Base-by-base conservation (phyloP, 2,888 invertebrate genomes). In the Aradus depressus region DNA sequence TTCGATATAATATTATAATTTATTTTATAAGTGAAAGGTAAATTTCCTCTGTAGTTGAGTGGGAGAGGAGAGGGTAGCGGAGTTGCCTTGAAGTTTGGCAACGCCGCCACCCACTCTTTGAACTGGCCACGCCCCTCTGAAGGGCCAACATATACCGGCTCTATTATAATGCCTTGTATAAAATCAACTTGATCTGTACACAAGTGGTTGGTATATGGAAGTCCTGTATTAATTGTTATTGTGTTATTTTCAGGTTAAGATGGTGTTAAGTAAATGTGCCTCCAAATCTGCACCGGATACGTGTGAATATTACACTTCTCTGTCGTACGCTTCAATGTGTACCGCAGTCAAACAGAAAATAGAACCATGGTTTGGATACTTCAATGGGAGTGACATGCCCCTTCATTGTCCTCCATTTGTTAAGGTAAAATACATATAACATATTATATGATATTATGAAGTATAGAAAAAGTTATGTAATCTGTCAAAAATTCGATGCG, bases 241-340 rank as follows among this genome's bases (percentile, higher is more conserved):
- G 8, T 44, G 18, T 16, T 2, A 28, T 26, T 31, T 41, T 5
- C 26, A 50, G 50, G 43, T 42, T 8, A 43, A 34, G 16, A 26
- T 53, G 39, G 37, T 26, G 23, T 25, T 54, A 38, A 26, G 26
- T n/a, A 54, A 51, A 34, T 54, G 54, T 22, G 51, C 51, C 10
- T 54, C 54, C 5, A 54, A 54, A 28, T 43, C 50, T 2, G 51
- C 45, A 4, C 54, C 54, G 1, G 51, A 42, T n/a, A 48, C 54
- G 1, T 51, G 51, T 39, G 54, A 54, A 19, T 54, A 54, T 25
- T 51, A 47, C 43, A 25, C 25, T 4, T 35, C 50, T 1, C n/a
- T 35, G 21, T 14, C 22, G n/a, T 25, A 21, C 10, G 35, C 16
- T 10, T 19, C 21, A 2, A 8, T 50, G 10, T 50, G 50, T 28